phyloP scores from a whole-genome alignment of 2,888 invertebrate species.

The Ophion ventricosus region DNA sequence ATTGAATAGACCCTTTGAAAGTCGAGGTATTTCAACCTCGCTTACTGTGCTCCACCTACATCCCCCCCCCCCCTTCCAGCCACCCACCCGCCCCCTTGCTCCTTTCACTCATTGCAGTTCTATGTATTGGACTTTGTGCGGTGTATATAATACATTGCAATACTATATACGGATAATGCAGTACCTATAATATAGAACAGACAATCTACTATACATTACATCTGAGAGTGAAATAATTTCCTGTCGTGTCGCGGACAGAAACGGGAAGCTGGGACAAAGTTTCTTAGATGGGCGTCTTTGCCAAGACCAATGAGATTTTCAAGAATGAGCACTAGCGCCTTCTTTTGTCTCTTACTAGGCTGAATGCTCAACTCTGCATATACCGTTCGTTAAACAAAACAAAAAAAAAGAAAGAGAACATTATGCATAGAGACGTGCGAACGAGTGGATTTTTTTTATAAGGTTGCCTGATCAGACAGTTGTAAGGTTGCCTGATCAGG shows the following conservation, averaged over 20 bases:
- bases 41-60: constrained; percentile 36
- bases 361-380: constrained; percentile 45
- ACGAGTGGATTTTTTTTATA: background rate
- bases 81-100: too few relatives aligned
- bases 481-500: too few relatives aligned
- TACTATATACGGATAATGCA: constrained; percentile 37
- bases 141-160: constrained; percentile 50
- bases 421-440: too few relatives aligned
- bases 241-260: constrained; percentile 79
- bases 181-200: constrained; percentile 47
- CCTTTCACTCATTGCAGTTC: constrained; percentile 63
- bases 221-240: constrained; percentile 78
- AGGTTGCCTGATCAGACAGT: too few relatives aligned
- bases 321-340: constrained; percentile 32
- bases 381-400: constrained; percentile 26
- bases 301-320: constrained; percentile 51
- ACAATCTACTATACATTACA: constrained; percentile 61
- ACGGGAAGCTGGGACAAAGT: constrained; percentile 75
- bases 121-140: constrained; percentile 48
- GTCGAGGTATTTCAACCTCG: constrained; percentile 62
- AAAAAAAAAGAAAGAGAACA: too few relatives aligned
- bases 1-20: constrained; percentile 67
- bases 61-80: too few relatives aligned
- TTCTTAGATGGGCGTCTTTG: constrained; percentile 76
- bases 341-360: constrained; percentile 38